Conservation (phyloP, 2,888 invertebrate species). For the Epistrophe grossulariae region DNA sequence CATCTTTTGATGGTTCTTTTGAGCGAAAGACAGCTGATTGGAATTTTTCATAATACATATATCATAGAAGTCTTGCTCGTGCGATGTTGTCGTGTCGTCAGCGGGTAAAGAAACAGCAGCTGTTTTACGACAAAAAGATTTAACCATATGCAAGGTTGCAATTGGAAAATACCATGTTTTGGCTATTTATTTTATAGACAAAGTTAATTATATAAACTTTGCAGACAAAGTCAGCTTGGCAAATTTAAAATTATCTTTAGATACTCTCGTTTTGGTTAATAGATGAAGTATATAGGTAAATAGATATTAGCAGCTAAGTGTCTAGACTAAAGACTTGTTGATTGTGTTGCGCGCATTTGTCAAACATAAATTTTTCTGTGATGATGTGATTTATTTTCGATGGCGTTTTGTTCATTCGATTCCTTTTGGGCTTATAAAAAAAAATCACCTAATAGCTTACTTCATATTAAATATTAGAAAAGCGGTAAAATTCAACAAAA, state of each 20-base stretch:
- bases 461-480: too few species aligned
- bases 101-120: background rate
- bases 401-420: too few species aligned
- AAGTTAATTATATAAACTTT: slow-evolving; percentile 45
- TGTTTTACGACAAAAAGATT: slow-evolving; percentile 12
- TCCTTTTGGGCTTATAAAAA: too few species aligned
- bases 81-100: slow-evolving; percentile 44
- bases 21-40: slow-evolving; percentile 64
- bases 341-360: background rate
- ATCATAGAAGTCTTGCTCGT: background rate
- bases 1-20: background rate
- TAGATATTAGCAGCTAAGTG: background rate
- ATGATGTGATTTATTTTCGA: too few species aligned
- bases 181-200: slow-evolving; percentile 22
- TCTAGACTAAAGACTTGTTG: slow-evolving; percentile 23
- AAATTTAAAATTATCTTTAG: background rate
- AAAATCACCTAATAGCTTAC: too few species aligned
- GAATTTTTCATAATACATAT: slow-evolving; percentile 50
- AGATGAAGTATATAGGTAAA: background rate
- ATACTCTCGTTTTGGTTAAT: background rate
- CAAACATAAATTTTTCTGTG: too few species aligned
- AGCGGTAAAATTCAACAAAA: too few species aligned
- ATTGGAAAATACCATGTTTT: slow-evolving; percentile 11
- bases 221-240: background rate
- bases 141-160: slow-evolving; percentile 25